Evolutionary conservation across 2,797 vertebrate species (phyloP).

Genomic region (Pteronotus mesoamericanus): DNA sequence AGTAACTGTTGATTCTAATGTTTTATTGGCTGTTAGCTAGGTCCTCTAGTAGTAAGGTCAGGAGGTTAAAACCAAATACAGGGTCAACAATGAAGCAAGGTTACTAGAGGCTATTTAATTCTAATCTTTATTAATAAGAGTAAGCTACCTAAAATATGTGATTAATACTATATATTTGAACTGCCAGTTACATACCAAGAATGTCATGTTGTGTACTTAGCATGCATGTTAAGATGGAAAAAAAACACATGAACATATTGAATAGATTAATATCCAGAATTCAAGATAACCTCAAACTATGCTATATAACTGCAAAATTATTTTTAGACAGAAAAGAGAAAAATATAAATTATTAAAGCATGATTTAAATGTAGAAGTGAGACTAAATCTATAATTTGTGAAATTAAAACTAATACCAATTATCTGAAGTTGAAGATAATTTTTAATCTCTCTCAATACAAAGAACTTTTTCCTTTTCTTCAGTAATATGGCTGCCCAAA

Average conservation of each 20-base stretch:
- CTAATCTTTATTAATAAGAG: not conserved
- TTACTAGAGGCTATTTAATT: not conserved
- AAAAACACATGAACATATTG: not conserved
- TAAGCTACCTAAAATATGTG: not conserved
- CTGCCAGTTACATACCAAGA: not conserved
- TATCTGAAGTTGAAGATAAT: not conserved
- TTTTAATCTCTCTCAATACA: not conserved
- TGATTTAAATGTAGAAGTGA: not conserved
- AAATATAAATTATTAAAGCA: not conserved
- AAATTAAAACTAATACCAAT: not conserved
- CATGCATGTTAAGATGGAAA: not conserved
- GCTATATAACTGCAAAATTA: not conserved
- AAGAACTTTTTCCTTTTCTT: not conserved
- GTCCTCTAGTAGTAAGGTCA: not conserved
- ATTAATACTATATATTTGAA: not conserved
- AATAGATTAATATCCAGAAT: not conserved
- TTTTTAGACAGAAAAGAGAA: not conserved
- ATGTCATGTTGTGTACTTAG: not conserved
- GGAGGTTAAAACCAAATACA: not conserved
- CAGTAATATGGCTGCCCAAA: too few species aligned
- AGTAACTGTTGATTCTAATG: not conserved
- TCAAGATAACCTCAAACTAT: not conserved
- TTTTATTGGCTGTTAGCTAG: not conserved
- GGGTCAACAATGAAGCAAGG: not conserved
- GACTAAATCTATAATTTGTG: not conserved